These are phyloP conservation scores for Micronycteris hirsuta DNA, from an alignment of 2,113 vertebrate genomes.

Conservation along the genomic window DNA sequence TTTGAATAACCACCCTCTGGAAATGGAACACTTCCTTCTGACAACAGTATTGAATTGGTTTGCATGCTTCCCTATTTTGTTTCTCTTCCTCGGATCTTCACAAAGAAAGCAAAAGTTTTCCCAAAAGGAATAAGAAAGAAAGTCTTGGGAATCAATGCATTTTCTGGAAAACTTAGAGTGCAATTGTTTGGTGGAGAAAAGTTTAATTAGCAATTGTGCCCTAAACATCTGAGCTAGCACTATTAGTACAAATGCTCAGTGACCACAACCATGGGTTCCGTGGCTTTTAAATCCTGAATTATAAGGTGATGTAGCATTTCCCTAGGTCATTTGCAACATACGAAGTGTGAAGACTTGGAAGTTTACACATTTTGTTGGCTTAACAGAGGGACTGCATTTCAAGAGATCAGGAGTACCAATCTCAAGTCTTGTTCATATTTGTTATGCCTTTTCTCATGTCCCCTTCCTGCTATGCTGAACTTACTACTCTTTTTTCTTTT, in stretches of 20 bases:
- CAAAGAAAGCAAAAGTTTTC: not conserved
- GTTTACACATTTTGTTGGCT: not conserved
- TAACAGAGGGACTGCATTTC: not conserved
- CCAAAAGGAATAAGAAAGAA: not conserved
- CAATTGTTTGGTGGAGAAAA: not conserved
- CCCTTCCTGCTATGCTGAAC: not conserved
- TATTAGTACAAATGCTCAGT: not conserved
- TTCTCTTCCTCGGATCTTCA: not conserved
- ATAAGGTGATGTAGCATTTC: not conserved
- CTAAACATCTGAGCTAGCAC: not conserved
- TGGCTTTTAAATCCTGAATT: not conserved
- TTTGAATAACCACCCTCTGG: not conserved
- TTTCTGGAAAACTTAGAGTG: not conserved
- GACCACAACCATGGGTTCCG: not conserved
- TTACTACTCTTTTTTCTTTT: not conserved
- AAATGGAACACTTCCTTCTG: not conserved
- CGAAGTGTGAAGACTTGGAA: not conserved
- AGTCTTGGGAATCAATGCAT: not conserved
- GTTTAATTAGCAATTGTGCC: not conserved
- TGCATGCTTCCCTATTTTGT: not conserved
- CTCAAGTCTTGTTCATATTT: not conserved
- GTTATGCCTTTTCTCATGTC: not conserved
- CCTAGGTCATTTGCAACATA: not conserved
- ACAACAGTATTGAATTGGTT: not conserved
- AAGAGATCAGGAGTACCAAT: not conserved